phyloP scores from a whole-genome alignment of 2,113 vertebrate genomes.

The Aldabrachelys gigantea region DNA sequence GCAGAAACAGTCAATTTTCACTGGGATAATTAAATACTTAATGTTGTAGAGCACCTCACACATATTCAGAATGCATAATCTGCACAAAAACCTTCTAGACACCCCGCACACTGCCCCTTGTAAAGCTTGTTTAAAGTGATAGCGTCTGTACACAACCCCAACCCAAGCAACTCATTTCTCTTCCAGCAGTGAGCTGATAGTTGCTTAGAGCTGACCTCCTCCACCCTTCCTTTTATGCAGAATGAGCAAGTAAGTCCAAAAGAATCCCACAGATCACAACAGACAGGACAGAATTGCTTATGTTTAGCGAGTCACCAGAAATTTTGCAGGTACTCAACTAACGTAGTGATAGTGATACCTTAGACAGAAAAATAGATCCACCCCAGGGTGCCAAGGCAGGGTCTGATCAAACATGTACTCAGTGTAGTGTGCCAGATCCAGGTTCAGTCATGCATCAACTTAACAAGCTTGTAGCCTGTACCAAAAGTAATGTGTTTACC shows the following conservation, averaged over 20 bases:
- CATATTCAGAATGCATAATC: background rate
- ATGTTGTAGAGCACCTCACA: background rate
- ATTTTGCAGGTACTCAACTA: background rate
- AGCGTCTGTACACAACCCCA: background rate
- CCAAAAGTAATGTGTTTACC: background rate
- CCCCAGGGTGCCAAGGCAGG: background rate
- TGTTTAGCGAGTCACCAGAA: background rate
- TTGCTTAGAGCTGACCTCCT: background rate
- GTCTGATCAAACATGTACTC: background rate
- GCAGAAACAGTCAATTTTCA: background rate
- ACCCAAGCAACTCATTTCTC: background rate
- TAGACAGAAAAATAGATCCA: background rate
- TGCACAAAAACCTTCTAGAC: background rate
- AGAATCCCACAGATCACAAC: background rate
- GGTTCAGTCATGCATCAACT: background rate
- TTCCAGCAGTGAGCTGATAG: background rate
- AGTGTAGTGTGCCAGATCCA: background rate
- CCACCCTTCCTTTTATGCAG: background rate
- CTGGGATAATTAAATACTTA: background rate
- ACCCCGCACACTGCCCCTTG: background rate
- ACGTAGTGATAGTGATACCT: background rate
- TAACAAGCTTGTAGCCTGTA: background rate
- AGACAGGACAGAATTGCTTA: background rate
- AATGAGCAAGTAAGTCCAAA: background rate
- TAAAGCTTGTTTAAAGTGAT: background rate